These are phyloP conservation scores for Aelia acuminata DNA, from an alignment of 2,888 invertebrate genomes.

Conservation along the genomic window DNA sequence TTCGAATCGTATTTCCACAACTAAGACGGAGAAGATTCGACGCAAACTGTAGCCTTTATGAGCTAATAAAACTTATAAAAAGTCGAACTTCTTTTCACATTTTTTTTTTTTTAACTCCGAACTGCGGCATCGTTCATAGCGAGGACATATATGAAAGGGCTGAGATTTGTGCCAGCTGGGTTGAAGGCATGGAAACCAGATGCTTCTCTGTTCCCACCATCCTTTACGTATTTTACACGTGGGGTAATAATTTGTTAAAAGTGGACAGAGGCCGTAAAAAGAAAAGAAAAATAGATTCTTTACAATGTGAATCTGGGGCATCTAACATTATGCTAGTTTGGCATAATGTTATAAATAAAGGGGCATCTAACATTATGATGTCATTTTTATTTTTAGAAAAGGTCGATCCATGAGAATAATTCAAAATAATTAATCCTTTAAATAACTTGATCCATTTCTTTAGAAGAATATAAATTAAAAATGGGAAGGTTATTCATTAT, in stretches of 20 bases:
- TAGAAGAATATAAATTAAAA: too few relatives aligned
- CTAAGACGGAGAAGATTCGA: background rate
- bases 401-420: too few relatives aligned
- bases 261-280: background rate
- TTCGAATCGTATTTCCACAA: background rate
- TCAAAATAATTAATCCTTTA: too few relatives aligned
- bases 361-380: too few relatives aligned
- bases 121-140: background rate
- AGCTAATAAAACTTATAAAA: background rate
- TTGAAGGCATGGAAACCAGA: background rate
- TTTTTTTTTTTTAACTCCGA: conserved; percentile 4
- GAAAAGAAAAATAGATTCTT: too few relatives aligned
- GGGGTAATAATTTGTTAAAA: background rate
- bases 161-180: background rate
- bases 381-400: too few relatives aligned
- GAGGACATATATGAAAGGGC: background rate
- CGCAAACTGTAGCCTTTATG: background rate
- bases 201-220: background rate
- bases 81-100: background rate
- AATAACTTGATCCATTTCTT: too few relatives aligned
- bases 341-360: too few relatives aligned
- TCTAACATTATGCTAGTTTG: too few relatives aligned
- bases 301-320: too few relatives aligned
- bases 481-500: too few relatives aligned
- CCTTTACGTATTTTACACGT: background rate